These are phyloP conservation scores for Drosophila pseudotalamancana DNA, from an alignment of 2,888 invertebrate species.

Conservation along the genomic window DNA sequence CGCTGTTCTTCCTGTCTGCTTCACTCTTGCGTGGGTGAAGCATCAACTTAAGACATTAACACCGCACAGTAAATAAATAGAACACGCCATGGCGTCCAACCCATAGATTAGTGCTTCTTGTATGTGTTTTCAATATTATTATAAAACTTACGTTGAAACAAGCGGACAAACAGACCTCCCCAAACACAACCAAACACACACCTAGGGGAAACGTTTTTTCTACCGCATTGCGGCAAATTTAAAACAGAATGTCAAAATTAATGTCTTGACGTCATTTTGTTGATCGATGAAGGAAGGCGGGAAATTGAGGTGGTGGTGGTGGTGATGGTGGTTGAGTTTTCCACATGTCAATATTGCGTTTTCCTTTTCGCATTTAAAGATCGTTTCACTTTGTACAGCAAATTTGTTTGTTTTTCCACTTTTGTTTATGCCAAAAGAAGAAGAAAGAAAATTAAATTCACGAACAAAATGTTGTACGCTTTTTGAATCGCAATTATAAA, in stretches of 20 bases:
- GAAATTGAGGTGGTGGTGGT: not conserved
- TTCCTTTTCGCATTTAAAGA: constrained; percentile 49
- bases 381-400: constrained; percentile 33
- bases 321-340: constrained; percentile 10
- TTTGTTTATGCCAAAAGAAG: constrained; percentile 70
- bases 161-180: constrained; percentile 31
- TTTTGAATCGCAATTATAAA: constrained; percentile 26
- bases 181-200: constrained; percentile 10
- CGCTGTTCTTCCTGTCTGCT: constrained; percentile 43
- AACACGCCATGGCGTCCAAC: constrained; percentile 37
- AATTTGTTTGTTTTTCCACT: constrained; percentile 64
- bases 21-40: constrained; percentile 63
- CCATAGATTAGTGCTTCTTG: constrained; percentile 59
- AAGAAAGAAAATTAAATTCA: constrained; percentile 34
- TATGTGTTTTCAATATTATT: constrained; percentile 69
- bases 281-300: constrained; percentile 12
- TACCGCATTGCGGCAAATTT: constrained; percentile 56
- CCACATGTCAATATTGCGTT: constrained; percentile 78
- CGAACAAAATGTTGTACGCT: constrained; percentile 49
- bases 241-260: constrained; percentile 71
- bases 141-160: constrained; percentile 21
- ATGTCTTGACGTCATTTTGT: constrained; percentile 75
- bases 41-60: constrained; percentile 53
- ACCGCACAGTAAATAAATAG: constrained; percentile 52
- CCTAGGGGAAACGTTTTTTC: constrained; percentile 20